Base-by-base conservation (phyloP, 2,888 invertebrate genomes). In the Plemyria rubiginata region DNA sequence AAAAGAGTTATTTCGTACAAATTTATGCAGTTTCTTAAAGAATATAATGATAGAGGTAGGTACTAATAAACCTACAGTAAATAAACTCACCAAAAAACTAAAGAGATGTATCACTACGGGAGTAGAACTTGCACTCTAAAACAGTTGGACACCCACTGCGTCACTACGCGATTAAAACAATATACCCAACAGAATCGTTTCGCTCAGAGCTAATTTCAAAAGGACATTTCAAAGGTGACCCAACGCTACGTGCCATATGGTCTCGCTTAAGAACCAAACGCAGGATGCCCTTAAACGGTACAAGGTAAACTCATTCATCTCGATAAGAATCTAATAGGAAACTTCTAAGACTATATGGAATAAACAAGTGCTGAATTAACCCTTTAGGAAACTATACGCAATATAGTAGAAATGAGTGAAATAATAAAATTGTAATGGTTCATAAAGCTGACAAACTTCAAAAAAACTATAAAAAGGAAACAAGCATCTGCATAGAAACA, bases 321-420 rank as follows among this genome's bases (percentile, higher is more conserved):
- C 63, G 79, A 79, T 80, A 76, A 74, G 57, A 70, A 76, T 76
- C 75, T 72, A 67, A 65, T 67, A 68, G 74, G 79, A 78, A 80
- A 79, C 80, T 74, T 76, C 74, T 73, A 70, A 22, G 22, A 22
- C 22, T 22, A 22, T 74, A 75, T 71, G 75, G 68, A 73, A 75
- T 72, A 70, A 69, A 69, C 65, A 66, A 66, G 62, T 72, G 76
- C 74, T 60, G 16, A 72, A 16, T 38, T 9, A 75, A 72, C 77
- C 71, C 60, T 38, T 41, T 41, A 15, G 40, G 3, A 29, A 53
- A 48, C 38, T 52, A 46, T 6, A 32, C 53, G 48, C 16, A 54
- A 38, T 11, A 38, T 11, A 11, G 6, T 38, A 38, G 32, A 8
- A 3, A 11, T 2, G 11, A 11, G 8, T 38, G 9, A 38, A 38